Evolutionary conservation across 2,888 invertebrate species (phyloP).

Genomic region (Bhutanitis thaidina): DNA sequence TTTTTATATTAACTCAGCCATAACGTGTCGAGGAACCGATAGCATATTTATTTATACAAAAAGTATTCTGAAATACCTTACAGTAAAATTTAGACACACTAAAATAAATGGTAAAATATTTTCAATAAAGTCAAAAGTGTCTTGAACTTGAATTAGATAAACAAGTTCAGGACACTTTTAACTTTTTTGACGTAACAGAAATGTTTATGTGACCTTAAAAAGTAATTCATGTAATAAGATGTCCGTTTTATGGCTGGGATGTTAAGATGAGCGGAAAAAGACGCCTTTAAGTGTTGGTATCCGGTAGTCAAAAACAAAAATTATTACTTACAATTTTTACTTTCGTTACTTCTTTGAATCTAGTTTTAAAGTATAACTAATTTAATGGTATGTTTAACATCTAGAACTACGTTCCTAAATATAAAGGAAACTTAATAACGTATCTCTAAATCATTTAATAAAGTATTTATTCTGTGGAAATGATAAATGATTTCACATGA

Average conservation of each 20-base stretch:
- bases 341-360: too few relatives aligned
- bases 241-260: slow-evolving; percentile 2
- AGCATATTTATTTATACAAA: slow-evolving; percentile 26
- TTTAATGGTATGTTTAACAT: too few relatives aligned
- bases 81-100: slow-evolving; percentile 7
- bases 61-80: slow-evolving; percentile 7
- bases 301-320: slow-evolving; percentile 13
- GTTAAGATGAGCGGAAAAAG: slow-evolving; percentile 1
- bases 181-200: slow-evolving; percentile 11
- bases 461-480: too few relatives aligned
- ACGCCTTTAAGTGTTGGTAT: slow-evolving; percentile 2
- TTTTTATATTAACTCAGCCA: slow-evolving; percentile 51
- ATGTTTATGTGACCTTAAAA: slow-evolving; percentile 18
- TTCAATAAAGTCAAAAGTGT: slow-evolving; percentile 17
- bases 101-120: slow-evolving; percentile 13
- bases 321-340: too few relatives aligned
- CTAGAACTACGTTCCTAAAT: too few relatives aligned
- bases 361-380: too few relatives aligned
- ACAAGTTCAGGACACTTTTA: too few relatives aligned
- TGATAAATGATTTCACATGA: too few relatives aligned
- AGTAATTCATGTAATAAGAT: slow-evolving; percentile 12
- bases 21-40: slow-evolving; percentile 29
- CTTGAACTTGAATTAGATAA: slow-evolving; percentile 6
- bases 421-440: too few relatives aligned
- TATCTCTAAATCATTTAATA: too few relatives aligned